Percentiles rank a stretch among this genome's conserved stretches.
Conservation (phyloP, 2,113 vertebrate species). For the Bungarus multicinctus region DNA sequence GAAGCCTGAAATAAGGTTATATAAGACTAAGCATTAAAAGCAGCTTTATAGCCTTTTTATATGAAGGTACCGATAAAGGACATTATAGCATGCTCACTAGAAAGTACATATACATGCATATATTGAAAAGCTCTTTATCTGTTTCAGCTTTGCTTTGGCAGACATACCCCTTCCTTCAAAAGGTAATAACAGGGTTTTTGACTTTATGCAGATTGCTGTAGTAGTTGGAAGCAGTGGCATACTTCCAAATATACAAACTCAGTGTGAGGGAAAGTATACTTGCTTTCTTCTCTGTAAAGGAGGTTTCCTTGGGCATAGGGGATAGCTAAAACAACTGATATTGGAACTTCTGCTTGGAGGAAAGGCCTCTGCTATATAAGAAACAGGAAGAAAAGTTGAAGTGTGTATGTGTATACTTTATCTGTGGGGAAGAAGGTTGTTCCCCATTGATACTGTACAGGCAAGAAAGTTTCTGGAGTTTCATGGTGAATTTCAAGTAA, state of each 20-base stretch:
- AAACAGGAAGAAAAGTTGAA: background rate
- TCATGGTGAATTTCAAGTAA: background rate
- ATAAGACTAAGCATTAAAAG: background rate
- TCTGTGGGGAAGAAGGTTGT: background rate
- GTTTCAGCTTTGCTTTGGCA: background rate
- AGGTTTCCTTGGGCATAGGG: background rate
- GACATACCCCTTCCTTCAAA: background rate
- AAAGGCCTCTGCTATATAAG: background rate
- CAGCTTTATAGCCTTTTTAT: background rate
- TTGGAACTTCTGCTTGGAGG: background rate
- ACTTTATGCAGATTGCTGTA: background rate
- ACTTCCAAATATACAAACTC: background rate
- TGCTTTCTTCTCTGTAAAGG: background rate
- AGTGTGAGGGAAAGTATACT: background rate
- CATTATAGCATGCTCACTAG: background rate
- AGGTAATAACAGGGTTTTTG: background rate
- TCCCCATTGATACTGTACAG: background rate
- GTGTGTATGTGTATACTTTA: background rate
- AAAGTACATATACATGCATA: background rate
- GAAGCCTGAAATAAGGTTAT: background rate
- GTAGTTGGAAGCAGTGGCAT: background rate
- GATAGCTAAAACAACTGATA: background rate
- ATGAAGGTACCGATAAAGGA: background rate
- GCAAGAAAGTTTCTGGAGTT: background rate
- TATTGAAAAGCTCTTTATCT: background rate